A percentile compares a stretch with the other conserved stretches of the same genome.
phyloP scores from a whole-genome alignment of 2,113 vertebrate species.

The Salvelinus fontinalis region DNA sequence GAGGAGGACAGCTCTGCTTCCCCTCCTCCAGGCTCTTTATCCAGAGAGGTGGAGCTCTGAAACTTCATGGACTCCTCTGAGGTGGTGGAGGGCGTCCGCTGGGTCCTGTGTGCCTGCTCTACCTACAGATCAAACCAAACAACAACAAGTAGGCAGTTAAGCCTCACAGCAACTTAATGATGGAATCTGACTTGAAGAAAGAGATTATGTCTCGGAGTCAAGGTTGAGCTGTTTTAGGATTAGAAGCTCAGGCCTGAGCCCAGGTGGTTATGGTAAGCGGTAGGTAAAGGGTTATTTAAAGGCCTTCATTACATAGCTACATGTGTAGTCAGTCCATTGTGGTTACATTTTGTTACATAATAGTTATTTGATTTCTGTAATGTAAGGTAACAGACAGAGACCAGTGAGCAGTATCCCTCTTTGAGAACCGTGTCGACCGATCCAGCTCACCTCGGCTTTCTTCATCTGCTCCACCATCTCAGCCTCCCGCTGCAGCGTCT shows the following conservation, averaged over 20 bases:
- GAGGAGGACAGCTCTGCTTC: constrained; percentile 77
- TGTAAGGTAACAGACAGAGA: neutral
- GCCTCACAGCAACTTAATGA: neutral
- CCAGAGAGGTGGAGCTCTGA: constrained; percentile 66
- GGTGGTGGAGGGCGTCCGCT: constrained; percentile 74
- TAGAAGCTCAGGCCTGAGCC: neutral
- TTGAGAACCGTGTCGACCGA: neutral
- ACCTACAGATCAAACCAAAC: constrained; percentile 16
- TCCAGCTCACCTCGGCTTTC: constrained; percentile 55
- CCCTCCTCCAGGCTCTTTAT: constrained; percentile 49
- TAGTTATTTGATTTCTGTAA: neutral
- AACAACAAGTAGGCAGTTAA: neutral
- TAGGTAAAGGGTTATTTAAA: neutral
- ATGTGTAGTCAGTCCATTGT: neutral
- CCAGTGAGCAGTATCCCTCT: neutral
- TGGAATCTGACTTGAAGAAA: neutral
- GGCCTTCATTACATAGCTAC: neutral
- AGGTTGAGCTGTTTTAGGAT: neutral
- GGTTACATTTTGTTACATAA: neutral
- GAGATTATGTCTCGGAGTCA: neutral
- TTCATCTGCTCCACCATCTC: constrained; percentile 58
- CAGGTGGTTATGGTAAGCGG: neutral
- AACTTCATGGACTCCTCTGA: constrained; percentile 74
- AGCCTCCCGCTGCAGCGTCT: constrained; percentile 27
- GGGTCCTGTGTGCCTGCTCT: constrained; percentile 31